Conservation (phyloP, 2,888 invertebrate genomes). For the Subacronicta megacephala region DNA sequence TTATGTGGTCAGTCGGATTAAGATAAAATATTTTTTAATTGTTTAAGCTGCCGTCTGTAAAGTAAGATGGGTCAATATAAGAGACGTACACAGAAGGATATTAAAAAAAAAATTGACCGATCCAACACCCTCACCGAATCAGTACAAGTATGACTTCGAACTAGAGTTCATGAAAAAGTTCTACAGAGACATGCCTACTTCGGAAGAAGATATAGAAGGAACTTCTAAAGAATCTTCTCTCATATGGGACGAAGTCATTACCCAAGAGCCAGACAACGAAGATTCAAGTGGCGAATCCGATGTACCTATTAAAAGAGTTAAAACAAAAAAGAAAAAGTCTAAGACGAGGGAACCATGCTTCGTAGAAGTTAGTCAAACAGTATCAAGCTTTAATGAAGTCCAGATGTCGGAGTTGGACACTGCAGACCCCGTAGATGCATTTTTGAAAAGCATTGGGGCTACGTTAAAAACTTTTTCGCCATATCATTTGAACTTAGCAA, state of each 20-base stretch:
- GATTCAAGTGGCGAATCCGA: conserved; percentile 64
- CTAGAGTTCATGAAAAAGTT: conserved; percentile 77
- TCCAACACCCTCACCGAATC: conserved; percentile 57
- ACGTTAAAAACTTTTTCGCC: conserved; percentile 82
- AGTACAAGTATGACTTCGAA: conserved; percentile 80
- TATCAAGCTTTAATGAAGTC: conserved; percentile 60
- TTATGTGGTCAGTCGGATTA: too few species aligned
- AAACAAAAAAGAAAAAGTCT: conserved; percentile 39
- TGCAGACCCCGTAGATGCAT: conserved; percentile 81
- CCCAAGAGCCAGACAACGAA: background rate
- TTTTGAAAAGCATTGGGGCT: conserved; percentile 80
- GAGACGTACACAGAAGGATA: conserved; percentile 82
- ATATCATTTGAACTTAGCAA: conserved; percentile 83
- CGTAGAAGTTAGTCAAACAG: conserved; percentile 57
- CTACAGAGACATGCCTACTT: conserved; percentile 74
- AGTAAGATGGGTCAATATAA: conserved; percentile 83
- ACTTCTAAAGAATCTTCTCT: conserved; percentile 9
- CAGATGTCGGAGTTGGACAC: conserved; percentile 69
- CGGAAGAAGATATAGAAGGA: conserved; percentile 57
- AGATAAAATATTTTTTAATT: conserved; percentile 6
- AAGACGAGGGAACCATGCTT: conserved; percentile 28
- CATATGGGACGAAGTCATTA: conserved; percentile 35
- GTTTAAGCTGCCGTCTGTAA: conserved; percentile 82
- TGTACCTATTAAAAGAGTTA: conserved; percentile 50
- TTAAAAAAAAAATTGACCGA: conserved; percentile 67